Evolutionary conservation across 2,888 invertebrate genomes (phyloP), one percentile per base, ranked within the genome.

Genomic region (Rhagophthalmus giganteus): DNA sequence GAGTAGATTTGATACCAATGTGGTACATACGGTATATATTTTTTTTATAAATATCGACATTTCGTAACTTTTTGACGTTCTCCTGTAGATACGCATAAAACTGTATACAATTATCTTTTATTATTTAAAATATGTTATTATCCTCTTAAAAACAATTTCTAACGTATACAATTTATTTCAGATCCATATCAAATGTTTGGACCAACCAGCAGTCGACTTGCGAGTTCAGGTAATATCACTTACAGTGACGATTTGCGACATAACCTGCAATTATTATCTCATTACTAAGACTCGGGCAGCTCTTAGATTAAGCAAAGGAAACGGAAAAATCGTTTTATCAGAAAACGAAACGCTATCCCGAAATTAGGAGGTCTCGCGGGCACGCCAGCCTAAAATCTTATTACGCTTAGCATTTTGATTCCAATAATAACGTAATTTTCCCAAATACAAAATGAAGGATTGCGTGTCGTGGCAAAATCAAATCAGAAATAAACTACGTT

Each of bases 171-270:
- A 38, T 64, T 74, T 71, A 69, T 85, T 85, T 48, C 86, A 94
- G 95, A 96, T 89, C 95, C 95, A 74, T 96, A 96, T 84, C 94
- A 95, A 82, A 91, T 95, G 90, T 94, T 95, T 77, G 95, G 94
- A 55, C 92, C 95, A 55, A 94, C 95, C 57, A 95, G 94, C 81
- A 95, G 94, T 81, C 86, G 95, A 71, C 81, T 95, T 73, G 95
- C 95, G 45, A 94, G 93, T 78, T 94, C 95, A 81, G 93, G 93
- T 93, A 79, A 82, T 26, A n/a, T 14, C 31, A 32, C 41, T 40
- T 24, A 13, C 14, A 32, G 11, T 15, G 13, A 32, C 24, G 16
- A n/a, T 34, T 9, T 16, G 8, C 24, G 20, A 14, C 24, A 10
- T 20, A 34, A 20, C 35, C 28, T 28, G 16, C 25, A 52, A 52